Conservation (phyloP, 2,888 invertebrate genomes). For the Lasioglossum leucozonium region DNA sequence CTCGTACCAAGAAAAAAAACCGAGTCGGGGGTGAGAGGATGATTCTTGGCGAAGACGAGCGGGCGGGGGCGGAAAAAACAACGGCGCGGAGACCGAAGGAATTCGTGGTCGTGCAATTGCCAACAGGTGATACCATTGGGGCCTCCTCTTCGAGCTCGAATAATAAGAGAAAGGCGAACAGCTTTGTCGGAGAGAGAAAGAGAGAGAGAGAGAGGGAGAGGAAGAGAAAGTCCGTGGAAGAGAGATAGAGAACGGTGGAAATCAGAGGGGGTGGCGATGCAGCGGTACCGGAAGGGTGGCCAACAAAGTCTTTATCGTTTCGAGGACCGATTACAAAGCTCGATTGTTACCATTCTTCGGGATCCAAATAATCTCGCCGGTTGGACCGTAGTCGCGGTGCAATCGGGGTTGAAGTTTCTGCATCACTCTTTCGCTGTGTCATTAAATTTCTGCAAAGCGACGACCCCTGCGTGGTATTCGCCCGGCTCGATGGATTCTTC, state of each 20-base stretch:
- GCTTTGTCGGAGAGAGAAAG: constrained; percentile 56
- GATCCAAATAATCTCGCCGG: constrained; percentile 76
- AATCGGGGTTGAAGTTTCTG: constrained; percentile 50
- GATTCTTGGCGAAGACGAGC: constrained; percentile 30
- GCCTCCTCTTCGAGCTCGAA: constrained; percentile 73
- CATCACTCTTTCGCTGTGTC: too few relatives aligned
- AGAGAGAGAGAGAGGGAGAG: constrained; percentile 52
- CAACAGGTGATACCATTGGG: constrained; percentile 80
- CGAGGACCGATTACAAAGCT: constrained; percentile 78
- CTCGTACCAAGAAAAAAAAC: constrained; percentile 31
- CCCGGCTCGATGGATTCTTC: not conserved
- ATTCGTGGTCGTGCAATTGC: constrained; percentile 75
- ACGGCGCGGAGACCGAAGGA: constrained; percentile 62
- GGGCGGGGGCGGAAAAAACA: constrained; percentile 41
- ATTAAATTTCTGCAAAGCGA: not conserved
- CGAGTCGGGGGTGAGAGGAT: constrained; percentile 11
- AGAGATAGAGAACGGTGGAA: constrained; percentile 61
- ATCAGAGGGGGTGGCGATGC: constrained; percentile 63
- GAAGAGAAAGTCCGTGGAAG: constrained; percentile 32
- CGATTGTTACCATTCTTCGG: constrained; percentile 76
- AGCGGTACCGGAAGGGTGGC: constrained; percentile 70
- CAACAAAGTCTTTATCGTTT: constrained; percentile 80
- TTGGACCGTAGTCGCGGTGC: constrained; percentile 46
- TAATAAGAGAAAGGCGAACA: constrained; percentile 75
- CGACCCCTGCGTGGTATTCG: not conserved